Evolutionary conservation across 2,888 invertebrate genomes (phyloP).

Genomic region (Hyposoter dolosus): DNA sequence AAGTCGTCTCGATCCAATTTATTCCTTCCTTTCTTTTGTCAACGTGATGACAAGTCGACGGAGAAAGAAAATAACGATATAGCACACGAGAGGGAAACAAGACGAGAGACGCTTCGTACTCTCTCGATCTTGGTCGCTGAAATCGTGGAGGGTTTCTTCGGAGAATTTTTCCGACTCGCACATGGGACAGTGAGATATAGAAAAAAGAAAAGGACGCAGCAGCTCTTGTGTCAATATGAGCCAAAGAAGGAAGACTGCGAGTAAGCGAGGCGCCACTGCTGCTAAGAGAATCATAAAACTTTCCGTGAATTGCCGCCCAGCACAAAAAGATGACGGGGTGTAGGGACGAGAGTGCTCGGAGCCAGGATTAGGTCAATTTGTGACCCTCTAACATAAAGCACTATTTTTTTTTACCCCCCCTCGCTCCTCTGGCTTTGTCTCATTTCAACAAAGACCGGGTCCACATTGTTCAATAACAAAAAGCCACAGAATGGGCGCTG

Average conservation of each 20-base stretch:
- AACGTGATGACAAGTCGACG: constrained; percentile 27
- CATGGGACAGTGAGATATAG: constrained; percentile 33
- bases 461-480: too few species aligned
- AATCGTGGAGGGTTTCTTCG: constrained; percentile 25
- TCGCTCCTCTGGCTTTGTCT: background rate
- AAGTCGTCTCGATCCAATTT: constrained; percentile 48
- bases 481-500: background rate
- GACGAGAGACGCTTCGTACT: background rate
- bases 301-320: constrained; percentile 26
- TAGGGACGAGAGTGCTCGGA: constrained; percentile 6
- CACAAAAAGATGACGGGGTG: constrained; percentile 22
- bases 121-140: background rate
- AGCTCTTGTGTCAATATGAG: constrained; percentile 26
- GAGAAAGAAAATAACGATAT: constrained; percentile 55
- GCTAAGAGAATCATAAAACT: constrained; percentile 51
- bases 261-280: constrained; percentile 45
- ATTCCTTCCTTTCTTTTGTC: constrained; percentile 30
- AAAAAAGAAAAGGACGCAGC: background rate
- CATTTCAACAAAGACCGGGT: background rate
- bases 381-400: constrained; percentile 1
- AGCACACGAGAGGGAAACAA: background rate
- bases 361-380: constrained; percentile 53
- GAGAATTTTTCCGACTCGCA: constrained; percentile 36
- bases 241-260: constrained; percentile 33
- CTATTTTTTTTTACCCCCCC: too few species aligned